Evolutionary conservation across 2,888 invertebrate genomes (phyloP), one percentile per base, ranked within the genome.

Genomic region (Caenorhabditis zanzibari): DNA sequence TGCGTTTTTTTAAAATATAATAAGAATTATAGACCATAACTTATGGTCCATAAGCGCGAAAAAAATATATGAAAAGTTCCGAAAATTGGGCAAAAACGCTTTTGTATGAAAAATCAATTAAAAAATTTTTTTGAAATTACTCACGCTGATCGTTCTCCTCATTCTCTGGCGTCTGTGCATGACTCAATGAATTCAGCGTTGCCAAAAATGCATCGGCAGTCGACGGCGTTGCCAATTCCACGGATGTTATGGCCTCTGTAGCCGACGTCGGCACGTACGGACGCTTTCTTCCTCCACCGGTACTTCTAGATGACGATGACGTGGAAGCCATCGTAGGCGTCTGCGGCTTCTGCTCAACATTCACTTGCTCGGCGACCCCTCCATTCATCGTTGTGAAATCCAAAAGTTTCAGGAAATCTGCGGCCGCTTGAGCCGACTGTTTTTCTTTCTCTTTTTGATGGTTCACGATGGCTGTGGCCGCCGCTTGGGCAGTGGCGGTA

Each of bases 181-280:
- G 81, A 19, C 63, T 77, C 24, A 77, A 52, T 16, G 77, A 81
- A 56, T 84, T 84, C 58, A 88, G 81, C 38, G 81, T 85, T 16
- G 88, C 86, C 47, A 88, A 64, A 14, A 87, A 76, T 12, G 81
- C 74, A 28, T 87, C 86, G 2, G 88, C 84, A 47, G 41, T 85
- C 9, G 84, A 84, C 5, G 84, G 56, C 22, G 73, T 41, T 19
- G 72, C 66, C 52, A 87, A 44, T 6, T 86, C 86, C 63, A 63
- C 47, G 3, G 73, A 68, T 35, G 77, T 68, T 3, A 74, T 81
- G 6, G 74, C 68, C 22, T 77, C 77, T 1, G 73, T 82, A 9
- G 72, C 68, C 2, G 82, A 82, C 16, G 76, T 82, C 0, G 77
- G 71, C 16, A 85, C 81, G 24, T 81, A 76, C 12, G 85, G 75